A percentile compares a stretch with the other conserved stretches of the same genome.
These are phyloP conservation scores for Drosophila eohydei DNA, from an alignment of 2,888 invertebrate species.

Conservation along the genomic window DNA sequence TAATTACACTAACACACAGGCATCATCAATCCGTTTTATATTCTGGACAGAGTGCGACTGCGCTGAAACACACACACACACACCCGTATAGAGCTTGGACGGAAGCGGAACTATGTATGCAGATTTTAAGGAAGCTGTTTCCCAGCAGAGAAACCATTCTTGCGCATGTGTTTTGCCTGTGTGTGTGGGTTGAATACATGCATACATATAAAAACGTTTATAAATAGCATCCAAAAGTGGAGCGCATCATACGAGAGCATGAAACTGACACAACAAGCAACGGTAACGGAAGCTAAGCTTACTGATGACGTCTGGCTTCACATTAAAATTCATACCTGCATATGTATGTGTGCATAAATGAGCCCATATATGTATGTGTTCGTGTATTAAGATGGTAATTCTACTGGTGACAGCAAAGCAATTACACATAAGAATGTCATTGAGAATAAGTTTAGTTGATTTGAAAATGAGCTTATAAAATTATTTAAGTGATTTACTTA, in stretches of 20 bases:
- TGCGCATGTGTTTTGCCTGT: slow-evolving; percentile 47
- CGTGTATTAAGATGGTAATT: background rate
- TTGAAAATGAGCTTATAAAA: background rate
- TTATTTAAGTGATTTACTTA: background rate
- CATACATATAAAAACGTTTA: slow-evolving; percentile 55
- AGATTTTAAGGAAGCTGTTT: slow-evolving; percentile 72
- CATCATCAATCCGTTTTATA: slow-evolving; percentile 31
- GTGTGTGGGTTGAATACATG: slow-evolving; percentile 24
- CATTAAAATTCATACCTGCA: slow-evolving; percentile 17
- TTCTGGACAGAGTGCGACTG: slow-evolving; percentile 57
- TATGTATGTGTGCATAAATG: slow-evolving; percentile 7
- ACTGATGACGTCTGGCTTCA: slow-evolving; percentile 49
- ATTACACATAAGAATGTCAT: slow-evolving; percentile 5
- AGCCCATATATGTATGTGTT: background rate
- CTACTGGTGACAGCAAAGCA: slow-evolving; percentile 8
- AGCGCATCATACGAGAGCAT: slow-evolving; percentile 58
- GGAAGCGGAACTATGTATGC: slow-evolving; percentile 79
- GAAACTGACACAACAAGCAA: slow-evolving; percentile 20
- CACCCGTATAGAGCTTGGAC: slow-evolving; percentile 39
- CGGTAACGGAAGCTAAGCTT: slow-evolving; percentile 65
- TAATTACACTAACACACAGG: slow-evolving; percentile 13
- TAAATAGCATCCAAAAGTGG: slow-evolving; percentile 79
- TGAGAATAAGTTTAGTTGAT: background rate
- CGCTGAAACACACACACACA: slow-evolving; percentile 41
- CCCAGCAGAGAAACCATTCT: slow-evolving; percentile 37